Evolutionary conservation across 1,140 invertebrate genomes (phyloP), one percentile per base, ranked within the genome.

Genomic region (Drosophila arizonae): DNA sequence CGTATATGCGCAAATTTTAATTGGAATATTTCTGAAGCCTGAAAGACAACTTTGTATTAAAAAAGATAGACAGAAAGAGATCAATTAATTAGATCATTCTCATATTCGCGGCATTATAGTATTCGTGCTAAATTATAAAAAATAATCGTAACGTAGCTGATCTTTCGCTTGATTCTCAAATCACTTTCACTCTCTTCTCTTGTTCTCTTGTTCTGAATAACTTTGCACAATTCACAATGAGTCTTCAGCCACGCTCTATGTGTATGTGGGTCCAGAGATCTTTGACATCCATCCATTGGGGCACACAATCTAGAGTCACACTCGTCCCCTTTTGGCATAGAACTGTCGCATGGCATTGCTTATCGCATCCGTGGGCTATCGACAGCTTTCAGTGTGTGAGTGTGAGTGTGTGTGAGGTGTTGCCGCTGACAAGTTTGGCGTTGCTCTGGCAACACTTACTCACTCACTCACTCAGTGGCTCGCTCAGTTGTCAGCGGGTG

Each of bases 401-500:
- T 41, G 55, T 58, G 46, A 26, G n/a, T 36, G 24, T 51, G n/a
- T 58, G 33, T 51, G 65, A 41, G 55, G 5, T 56, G 43, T 24
- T 57, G 28, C 24, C 30, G 52, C 28, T 58, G 55, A 10, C 45
- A 36, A 46, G 45, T 54, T 17, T 24, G 13, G 17, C 11, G 46
- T 28, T 30, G 57, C 28, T 36, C 60, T 51, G 46, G 17, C n/a
- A 45, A 17, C 13, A 17, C 43, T 45, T 45, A 45, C 46, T 54
- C 48, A 54, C 41, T 54, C 48, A 54, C 41, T 68, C 55, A 63
- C 76, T 73, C 63, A 77, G 17, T 33, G 5, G 33, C 11, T 50
- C 11, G 24, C 70, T 84, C 74, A 77, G 76, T 85, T 84, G 72
- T 61, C 64, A 41, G 71, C 54, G 55, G 43, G 72, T 74, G 24